Evolutionary conservation across 2,113 vertebrate species (phyloP).

Genomic region (Leucopsar rothschildi): DNA sequence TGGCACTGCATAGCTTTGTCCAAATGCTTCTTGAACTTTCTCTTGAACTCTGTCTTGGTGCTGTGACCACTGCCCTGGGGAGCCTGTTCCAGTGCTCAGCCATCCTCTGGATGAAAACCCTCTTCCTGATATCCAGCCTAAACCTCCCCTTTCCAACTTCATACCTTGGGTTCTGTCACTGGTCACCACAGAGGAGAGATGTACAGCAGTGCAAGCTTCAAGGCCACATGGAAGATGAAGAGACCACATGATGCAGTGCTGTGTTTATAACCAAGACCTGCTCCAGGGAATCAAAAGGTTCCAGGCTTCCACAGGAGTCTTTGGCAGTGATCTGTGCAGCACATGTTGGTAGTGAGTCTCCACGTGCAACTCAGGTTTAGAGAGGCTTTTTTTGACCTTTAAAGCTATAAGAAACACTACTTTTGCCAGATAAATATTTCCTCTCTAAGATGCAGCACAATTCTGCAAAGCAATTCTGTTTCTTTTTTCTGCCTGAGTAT

Average conservation of each 20-base stretch:
- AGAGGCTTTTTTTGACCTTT: background rate
- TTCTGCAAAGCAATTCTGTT: background rate
- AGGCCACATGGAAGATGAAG: background rate
- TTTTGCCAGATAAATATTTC: background rate
- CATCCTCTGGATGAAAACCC: background rate
- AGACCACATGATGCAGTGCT: background rate
- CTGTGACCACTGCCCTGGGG: background rate
- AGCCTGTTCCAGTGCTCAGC: background rate
- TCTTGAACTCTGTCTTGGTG: background rate
- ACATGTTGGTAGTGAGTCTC: background rate
- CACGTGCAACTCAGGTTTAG: too few species aligned
- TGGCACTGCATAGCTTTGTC: background rate
- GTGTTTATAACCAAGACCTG: background rate
- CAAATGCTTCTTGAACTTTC: accelerated
- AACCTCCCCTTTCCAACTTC: background rate
- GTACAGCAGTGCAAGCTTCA: background rate
- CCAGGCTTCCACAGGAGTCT: background rate
- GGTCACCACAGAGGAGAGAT: background rate
- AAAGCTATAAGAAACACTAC: background rate
- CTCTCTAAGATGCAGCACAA: background rate
- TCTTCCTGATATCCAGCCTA: background rate
- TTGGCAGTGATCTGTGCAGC: background rate
- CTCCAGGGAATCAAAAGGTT: background rate
- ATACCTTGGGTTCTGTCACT: accelerated
- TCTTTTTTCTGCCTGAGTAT: background rate